These are phyloP conservation scores for Diplogasteroides magnus DNA, from an alignment of 1,140 invertebrate species.

Conservation along the genomic window DNA sequence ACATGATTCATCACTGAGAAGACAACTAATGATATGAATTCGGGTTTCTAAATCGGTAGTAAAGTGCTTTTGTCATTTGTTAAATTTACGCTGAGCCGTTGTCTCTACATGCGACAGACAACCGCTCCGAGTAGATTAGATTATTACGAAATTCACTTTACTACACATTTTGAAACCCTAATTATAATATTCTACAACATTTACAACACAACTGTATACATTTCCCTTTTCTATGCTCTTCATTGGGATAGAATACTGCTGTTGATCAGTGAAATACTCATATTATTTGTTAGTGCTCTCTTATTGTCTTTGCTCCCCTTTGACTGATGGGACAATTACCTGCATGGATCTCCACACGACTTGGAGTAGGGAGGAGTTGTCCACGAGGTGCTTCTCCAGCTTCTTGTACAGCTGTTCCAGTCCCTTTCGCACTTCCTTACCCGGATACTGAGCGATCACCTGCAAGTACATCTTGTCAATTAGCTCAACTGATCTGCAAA, in stretches of 20 bases:
- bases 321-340: too few species aligned
- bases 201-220: background rate
- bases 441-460: slow-evolving; percentile 82
- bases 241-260: background rate
- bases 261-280: slow-evolving; percentile 1
- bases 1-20: too few species aligned
- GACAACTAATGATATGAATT: too few species aligned
- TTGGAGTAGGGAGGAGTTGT: slow-evolving; percentile 87
- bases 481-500: too few species aligned
- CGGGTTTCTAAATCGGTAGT: too few species aligned
- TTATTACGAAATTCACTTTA: background rate
- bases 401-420: slow-evolving; percentile 90
- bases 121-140: background rate
- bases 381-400: slow-evolving; percentile 91
- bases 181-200: background rate
- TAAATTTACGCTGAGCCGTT: background rate
- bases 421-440: slow-evolving; percentile 88
- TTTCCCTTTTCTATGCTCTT: background rate
- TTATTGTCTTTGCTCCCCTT: too few species aligned
- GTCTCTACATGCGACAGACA: background rate
- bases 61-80: too few species aligned
- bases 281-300: too few species aligned
- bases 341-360: slow-evolving; percentile 99
- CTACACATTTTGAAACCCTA: background rate
- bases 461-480: slow-evolving; percentile 3